A percentile compares a stretch with the other conserved stretches of the same genome.
These are phyloP conservation scores for Natator depressus DNA, from an alignment of 2,113 vertebrate species.

Conservation along the genomic window DNA sequence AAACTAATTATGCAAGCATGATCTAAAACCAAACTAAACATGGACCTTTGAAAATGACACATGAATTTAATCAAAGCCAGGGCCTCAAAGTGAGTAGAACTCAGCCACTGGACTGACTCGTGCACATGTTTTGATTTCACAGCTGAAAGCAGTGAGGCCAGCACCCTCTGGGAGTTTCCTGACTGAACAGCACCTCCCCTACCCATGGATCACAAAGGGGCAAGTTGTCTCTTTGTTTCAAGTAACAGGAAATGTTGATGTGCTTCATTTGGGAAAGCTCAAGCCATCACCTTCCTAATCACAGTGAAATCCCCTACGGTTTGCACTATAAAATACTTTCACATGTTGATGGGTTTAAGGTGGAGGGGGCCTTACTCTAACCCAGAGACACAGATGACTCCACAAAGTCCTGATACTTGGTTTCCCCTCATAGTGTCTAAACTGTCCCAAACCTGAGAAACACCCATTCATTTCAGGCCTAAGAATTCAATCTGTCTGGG, in stretches of 20 bases:
- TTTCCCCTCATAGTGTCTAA: rapidly evolving
- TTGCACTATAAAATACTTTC: neutral
- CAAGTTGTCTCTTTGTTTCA: constrained; percentile 58
- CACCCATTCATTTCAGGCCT: neutral
- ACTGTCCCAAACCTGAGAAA: rapidly evolving
- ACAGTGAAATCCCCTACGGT: neutral
- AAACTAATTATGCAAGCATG: constrained; percentile 85
- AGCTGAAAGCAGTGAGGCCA: constrained; percentile 74
- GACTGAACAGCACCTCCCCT: constrained; percentile 35
- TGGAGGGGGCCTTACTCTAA: neutral
- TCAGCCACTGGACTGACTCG: constrained; percentile 73
- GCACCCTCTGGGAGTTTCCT: constrained; percentile 56
- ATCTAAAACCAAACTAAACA: constrained; percentile 79
- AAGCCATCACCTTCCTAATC: constrained; percentile 41
- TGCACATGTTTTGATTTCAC: constrained; percentile 64
- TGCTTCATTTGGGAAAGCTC: constrained; percentile 56
- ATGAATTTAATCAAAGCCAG: constrained; percentile 84
- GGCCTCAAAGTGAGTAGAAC: constrained; percentile 76
- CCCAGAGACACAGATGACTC: neutral
- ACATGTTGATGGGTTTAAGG: neutral
- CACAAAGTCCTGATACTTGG: neutral
- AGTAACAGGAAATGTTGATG: constrained; percentile 62
- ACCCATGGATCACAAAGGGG: constrained; percentile 62
- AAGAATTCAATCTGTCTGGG: constrained; percentile 44
- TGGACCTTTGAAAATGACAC: constrained; percentile 79